Conservation (phyloP, 53 echinoderm and acorn worm genomes). For the Holothuria scabra region DNA sequence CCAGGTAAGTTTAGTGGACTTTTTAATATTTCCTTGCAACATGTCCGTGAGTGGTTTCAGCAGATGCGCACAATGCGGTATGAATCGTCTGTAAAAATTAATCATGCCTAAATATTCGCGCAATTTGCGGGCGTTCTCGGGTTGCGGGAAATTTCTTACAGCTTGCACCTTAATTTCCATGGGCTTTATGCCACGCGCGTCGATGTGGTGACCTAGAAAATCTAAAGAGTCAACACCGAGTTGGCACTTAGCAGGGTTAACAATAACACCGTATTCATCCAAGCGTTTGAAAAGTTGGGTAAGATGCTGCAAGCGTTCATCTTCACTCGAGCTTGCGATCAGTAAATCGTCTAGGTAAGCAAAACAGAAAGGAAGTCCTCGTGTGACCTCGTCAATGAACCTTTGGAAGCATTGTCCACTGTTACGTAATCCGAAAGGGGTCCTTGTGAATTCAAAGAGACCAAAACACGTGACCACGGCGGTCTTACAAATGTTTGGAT, state of each 20-base stretch:
- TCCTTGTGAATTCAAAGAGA: conserved; percentile 24
- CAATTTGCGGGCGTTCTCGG: background rate
- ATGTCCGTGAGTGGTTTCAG: background rate
- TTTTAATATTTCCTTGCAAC: conserved; percentile 12
- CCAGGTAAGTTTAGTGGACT: no score
- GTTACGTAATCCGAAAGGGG: conserved; percentile 32
- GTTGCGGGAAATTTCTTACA: background rate
- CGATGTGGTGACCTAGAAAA: no score
- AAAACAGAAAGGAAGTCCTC: background rate
- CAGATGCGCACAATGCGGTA: no score
- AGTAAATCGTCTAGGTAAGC: background rate
- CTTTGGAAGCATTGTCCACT: background rate
- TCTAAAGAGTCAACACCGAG: no score
- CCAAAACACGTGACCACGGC: conserved; percentile 40
- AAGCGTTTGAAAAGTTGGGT: no score
- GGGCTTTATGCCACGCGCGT: no score
- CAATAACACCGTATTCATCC: no score
- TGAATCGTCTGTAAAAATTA: no score
- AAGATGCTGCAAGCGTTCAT: background rate
- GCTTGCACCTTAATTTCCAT: no score
- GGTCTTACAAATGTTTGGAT: conserved; percentile 43
- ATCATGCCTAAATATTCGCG: no score
- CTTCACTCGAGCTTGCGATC: background rate
- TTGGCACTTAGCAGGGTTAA: no score
- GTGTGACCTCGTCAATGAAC: background rate